Evolutionary conservation across 2,797 vertebrate genomes (phyloP).

Genomic region (Lophotriccus pileatus): DNA sequence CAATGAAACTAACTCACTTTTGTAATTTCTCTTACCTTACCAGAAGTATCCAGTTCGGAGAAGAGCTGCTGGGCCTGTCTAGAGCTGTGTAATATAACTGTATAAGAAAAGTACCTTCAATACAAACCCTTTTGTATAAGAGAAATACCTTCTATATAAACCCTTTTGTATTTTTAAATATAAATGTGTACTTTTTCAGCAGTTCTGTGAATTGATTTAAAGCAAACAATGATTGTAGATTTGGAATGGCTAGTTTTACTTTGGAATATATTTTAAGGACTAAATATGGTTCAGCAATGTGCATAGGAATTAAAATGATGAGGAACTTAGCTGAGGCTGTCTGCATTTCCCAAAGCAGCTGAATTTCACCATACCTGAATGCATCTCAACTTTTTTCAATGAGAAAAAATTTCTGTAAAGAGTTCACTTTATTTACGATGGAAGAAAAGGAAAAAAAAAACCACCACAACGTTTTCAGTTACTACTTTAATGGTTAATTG

Average conservation of each 20-base stretch:
- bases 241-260: constrained; percentile 54
- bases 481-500: constrained; percentile 40
- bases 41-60: constrained; percentile 48
- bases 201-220: constrained; percentile 76
- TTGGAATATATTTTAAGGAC: constrained; percentile 51
- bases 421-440: constrained; percentile 53
- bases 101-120: background rate
- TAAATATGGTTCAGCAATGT: constrained; percentile 12
- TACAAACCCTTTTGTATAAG: constrained; percentile 62
- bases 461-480: background rate
- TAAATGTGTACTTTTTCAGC: constrained; percentile 79
- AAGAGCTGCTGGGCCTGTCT: constrained; percentile 60
- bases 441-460: background rate
- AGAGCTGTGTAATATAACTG: constrained; percentile 74
- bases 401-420: constrained; percentile 26
- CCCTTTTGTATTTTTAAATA: constrained; percentile 79
- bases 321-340: background rate
- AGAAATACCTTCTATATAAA: constrained; percentile 78
- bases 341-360: background rate
- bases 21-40: constrained; percentile 41
- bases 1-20: constrained; percentile 35
- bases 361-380: constrained; percentile 18
- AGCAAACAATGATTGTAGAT: constrained; percentile 57
- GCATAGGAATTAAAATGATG: constrained; percentile 27
- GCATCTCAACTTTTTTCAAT: constrained; percentile 26